These are phyloP conservation scores for Eciton burchellii DNA, from an alignment of 1,140 invertebrate genomes.

Conservation along the genomic window DNA sequence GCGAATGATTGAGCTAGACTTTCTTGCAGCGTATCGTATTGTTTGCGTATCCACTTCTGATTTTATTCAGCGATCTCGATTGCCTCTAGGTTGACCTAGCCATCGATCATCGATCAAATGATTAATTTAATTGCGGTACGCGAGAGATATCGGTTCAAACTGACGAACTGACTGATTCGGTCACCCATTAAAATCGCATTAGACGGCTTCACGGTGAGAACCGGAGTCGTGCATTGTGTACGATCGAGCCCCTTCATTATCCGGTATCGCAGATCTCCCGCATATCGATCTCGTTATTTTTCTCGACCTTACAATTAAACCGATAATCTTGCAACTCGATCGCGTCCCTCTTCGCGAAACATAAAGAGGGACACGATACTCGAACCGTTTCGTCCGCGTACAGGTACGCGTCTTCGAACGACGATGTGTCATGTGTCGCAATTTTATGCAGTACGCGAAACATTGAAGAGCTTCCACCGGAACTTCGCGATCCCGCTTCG, in stretches of 20 bases:
- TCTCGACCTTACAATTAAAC: constrained; percentile 51
- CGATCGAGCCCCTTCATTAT: constrained; percentile 21
- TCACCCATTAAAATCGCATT: not conserved
- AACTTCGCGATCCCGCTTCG: not conserved
- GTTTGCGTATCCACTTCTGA: too few species aligned
- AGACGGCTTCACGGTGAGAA: not conserved
- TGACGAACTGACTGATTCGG: too few species aligned
- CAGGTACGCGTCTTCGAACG: not conserved
- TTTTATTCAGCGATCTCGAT: too few species aligned
- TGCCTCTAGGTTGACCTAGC: too few species aligned
- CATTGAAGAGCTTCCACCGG: not conserved
- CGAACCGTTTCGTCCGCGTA: not conserved
- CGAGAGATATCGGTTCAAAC: not conserved
- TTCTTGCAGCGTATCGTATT: too few species aligned
- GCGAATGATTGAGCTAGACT: too few species aligned
- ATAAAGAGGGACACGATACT: constrained; percentile 6
- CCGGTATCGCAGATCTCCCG: constrained; percentile 20
- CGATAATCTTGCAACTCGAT: constrained; percentile 44
- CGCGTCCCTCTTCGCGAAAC: constrained; percentile 4
- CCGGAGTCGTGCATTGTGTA: not conserved
- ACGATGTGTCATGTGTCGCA: constrained; percentile 1
- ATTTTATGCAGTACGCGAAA: constrained; percentile 23
- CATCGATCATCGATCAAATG: not conserved
- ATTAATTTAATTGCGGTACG: not conserved
- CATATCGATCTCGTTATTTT: constrained; percentile 44